These are phyloP conservation scores for Ladona fulva DNA, from an alignment of 1,140 invertebrate genomes.

Conservation along the genomic window DNA sequence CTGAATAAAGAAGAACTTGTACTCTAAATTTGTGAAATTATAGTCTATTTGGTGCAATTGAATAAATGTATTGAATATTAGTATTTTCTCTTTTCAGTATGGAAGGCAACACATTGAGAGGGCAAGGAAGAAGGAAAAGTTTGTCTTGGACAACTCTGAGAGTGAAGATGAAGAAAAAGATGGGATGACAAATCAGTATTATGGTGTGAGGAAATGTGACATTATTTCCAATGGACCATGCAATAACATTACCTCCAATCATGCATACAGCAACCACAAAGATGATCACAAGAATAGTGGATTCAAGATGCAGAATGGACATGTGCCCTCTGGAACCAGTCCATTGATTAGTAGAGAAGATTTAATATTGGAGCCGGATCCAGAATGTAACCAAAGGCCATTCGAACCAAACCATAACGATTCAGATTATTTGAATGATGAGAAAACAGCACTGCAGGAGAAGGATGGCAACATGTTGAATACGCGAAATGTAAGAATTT, in stretches of 20 bases:
- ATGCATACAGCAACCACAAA: neutral
- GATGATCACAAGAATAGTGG: neutral
- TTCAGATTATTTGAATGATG: neutral
- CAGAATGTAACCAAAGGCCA: conserved; percentile 22
- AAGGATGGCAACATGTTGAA: neutral
- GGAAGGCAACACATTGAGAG: conserved; percentile 70
- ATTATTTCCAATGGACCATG: neutral
- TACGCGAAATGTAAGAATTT: too few species aligned
- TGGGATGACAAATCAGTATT: neutral
- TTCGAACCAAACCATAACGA: neutral
- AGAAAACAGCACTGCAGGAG: neutral
- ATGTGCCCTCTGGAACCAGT: conserved; percentile 17
- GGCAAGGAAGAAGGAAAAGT: conserved; percentile 32
- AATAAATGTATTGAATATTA: too few species aligned
- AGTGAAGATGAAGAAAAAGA: conserved; percentile 35
- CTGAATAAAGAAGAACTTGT: too few species aligned
- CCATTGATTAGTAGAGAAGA: conserved; percentile 49
- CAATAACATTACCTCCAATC: neutral
- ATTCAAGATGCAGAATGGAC: neutral
- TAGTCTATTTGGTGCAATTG: too few species aligned
- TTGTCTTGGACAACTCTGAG: conserved; percentile 34
- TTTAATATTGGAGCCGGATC: conserved; percentile 51
- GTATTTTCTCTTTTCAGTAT: conserved; percentile 50
- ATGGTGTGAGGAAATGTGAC: neutral
- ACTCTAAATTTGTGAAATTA: too few species aligned